A percentile compares a stretch with the other conserved stretches of the same genome.
These are phyloP conservation scores for Dinothrombium tinctorium DNA, from an alignment of 1,140 invertebrate species.

Conservation along the genomic window DNA sequence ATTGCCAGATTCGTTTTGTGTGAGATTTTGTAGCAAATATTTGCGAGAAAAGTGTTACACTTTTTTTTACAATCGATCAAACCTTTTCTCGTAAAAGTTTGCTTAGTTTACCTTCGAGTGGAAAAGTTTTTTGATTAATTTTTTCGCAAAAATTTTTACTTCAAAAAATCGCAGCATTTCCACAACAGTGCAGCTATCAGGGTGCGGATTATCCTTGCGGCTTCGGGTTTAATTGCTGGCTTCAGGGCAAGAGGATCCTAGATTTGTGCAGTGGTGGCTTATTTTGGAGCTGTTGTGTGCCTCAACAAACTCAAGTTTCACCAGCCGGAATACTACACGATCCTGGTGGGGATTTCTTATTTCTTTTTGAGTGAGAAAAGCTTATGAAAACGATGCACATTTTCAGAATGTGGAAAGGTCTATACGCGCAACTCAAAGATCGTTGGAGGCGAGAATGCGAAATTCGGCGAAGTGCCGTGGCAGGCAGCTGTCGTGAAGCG, in stretches of 20 bases:
- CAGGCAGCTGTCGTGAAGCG: slow-evolving; percentile 66
- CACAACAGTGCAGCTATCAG: slow-evolving; percentile 65
- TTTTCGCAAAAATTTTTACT: not conserved
- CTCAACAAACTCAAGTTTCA: slow-evolving; percentile 27
- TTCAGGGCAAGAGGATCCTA: slow-evolving; percentile 50
- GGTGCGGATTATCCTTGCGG: slow-evolving; percentile 68
- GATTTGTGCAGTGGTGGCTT: slow-evolving; percentile 77
- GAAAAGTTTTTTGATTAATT: not conserved
- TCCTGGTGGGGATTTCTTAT: slow-evolving; percentile 13
- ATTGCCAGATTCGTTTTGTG: slow-evolving; percentile 14
- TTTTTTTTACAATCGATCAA: too few species aligned
- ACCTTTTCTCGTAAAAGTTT: not conserved
- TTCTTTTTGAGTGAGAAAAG: too few species aligned
- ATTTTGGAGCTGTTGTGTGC: slow-evolving; percentile 78
- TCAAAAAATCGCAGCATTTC: slow-evolving; percentile 42
- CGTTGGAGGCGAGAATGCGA: slow-evolving; percentile 17
- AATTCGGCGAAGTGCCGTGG: slow-evolving; percentile 17
- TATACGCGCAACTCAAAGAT: slow-evolving; percentile 17
- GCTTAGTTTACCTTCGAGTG: not conserved
- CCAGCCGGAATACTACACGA: slow-evolving; percentile 14
- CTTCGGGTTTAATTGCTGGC: slow-evolving; percentile 62
- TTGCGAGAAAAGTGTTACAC: not conserved
- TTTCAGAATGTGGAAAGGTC: slow-evolving; percentile 16
- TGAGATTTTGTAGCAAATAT: too few species aligned
- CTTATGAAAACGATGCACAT: not conserved